Conservation (phyloP, 2,888 invertebrate genomes). For the Lasioglossum morio region DNA sequence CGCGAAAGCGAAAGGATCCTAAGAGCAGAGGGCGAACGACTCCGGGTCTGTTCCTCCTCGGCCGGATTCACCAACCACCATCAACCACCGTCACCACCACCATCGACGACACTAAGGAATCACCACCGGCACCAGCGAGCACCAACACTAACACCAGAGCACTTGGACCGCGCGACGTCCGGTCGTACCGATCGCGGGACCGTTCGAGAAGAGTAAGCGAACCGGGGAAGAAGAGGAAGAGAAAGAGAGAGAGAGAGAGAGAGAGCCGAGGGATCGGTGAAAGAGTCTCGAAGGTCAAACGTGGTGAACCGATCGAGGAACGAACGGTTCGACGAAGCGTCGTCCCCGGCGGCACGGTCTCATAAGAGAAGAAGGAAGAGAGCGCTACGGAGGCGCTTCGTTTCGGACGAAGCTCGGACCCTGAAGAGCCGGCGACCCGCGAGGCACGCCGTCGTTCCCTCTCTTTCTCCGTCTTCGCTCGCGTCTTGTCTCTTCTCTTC, state of each 20-base stretch:
- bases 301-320: conserved; percentile 58
- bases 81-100: conserved; percentile 60
- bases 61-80: conserved; percentile 56
- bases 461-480: conserved; percentile 61
- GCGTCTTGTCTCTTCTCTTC: conserved; percentile 59
- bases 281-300: conserved; percentile 45
- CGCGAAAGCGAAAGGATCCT: conserved; percentile 32
- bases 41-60: conserved; percentile 26
- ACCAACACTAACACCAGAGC: conserved; percentile 17
- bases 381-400: conserved; percentile 76
- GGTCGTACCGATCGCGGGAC: conserved; percentile 26
- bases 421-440: conserved; percentile 82
- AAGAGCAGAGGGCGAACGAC: conserved; percentile 24
- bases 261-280: neutral
- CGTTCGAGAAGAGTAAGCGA: conserved; percentile 1
- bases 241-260: neutral
- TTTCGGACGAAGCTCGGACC: conserved; percentile 81
- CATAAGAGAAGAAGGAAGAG: conserved; percentile 72
- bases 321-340: conserved; percentile 58
- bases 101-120: conserved; percentile 34
- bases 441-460: conserved; percentile 71
- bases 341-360: conserved; percentile 68
- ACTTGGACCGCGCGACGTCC: conserved; percentile 26
- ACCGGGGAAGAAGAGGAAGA: neutral
- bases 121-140: conserved; percentile 38